Conservation (phyloP, 2,113 vertebrate species). For the Takifugu bimaculatus region DNA sequence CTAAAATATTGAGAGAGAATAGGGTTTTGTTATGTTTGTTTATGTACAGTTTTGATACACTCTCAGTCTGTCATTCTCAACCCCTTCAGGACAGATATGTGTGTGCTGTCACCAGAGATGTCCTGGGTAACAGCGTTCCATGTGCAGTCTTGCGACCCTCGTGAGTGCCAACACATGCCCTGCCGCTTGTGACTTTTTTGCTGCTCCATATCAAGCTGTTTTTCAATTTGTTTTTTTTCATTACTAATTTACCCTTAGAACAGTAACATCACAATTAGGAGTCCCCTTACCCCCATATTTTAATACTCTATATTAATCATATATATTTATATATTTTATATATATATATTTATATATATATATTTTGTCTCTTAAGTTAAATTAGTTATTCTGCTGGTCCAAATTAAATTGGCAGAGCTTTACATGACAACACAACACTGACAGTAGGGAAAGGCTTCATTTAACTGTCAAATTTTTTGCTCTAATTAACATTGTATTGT, state of each 20-base stretch:
- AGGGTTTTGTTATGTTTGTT: not conserved
- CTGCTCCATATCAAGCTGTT: not conserved
- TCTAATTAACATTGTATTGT: not conserved
- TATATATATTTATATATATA: too few species aligned
- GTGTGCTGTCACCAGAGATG: conserved; percentile 86
- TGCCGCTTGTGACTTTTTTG: not conserved
- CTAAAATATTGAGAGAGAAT: too few species aligned
- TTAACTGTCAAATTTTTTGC: not conserved
- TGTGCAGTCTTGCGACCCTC: conserved; percentile 83
- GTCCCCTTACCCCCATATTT: too few species aligned
- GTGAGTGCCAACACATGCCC: conserved; percentile 70
- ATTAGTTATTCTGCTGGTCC: not conserved
- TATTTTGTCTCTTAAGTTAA: too few species aligned
- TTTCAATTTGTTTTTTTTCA: not conserved
- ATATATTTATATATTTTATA: too few species aligned
- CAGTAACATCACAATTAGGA: too few species aligned
- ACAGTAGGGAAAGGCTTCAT: not conserved
- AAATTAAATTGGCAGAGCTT: too few species aligned
- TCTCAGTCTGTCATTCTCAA: not conserved
- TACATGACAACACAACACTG: too few species aligned
- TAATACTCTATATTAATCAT: too few species aligned
- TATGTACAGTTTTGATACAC: not conserved
- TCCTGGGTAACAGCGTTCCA: conserved; percentile 85
- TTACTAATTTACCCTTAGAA: too few species aligned
- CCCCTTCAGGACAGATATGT: conserved; percentile 79